These are phyloP conservation scores for Myotis yumanensis DNA, from an alignment of 2,113 vertebrate species.

Conservation along the genomic window DNA sequence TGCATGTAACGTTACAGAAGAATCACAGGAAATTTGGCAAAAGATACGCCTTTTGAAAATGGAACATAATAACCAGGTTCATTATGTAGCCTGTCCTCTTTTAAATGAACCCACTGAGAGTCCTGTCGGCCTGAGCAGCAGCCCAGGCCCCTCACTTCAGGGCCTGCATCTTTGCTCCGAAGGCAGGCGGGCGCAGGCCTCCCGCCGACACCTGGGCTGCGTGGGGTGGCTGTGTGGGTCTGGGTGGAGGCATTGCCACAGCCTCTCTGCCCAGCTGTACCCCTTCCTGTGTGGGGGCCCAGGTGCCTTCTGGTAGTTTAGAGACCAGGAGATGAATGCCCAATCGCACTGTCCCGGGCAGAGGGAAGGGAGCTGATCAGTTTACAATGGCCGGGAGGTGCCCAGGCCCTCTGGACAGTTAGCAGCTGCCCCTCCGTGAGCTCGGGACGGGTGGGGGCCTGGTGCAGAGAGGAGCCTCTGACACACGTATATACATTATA, in stretches of 20 bases:
- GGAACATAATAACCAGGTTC: background rate
- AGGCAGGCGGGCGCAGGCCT: background rate
- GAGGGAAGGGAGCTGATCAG: fast-evolving
- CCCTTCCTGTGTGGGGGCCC: fast-evolving
- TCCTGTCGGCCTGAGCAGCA: fast-evolving
- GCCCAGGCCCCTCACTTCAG: fast-evolving
- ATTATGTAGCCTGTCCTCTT: background rate
- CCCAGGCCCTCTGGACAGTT: fast-evolving
- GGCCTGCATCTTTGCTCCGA: fast-evolving
- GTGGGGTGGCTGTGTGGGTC: background rate
- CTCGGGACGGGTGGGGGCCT: fast-evolving
- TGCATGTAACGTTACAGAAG: background rate
- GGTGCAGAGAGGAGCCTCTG: fast-evolving
- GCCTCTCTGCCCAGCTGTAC: background rate
- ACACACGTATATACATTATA: fast-evolving
- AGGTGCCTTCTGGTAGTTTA: fast-evolving
- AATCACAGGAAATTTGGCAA: background rate
- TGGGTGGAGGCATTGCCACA: no score
- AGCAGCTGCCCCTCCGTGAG: fast-evolving
- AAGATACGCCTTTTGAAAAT: fast-evolving
- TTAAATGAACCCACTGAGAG: no score
- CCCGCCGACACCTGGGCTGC: fast-evolving
- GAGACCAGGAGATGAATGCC: background rate
- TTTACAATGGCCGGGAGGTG: no score
- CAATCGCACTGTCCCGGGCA: background rate